Conservation (phyloP, 2,113 vertebrate species). For the Sander lucioperca region DNA sequence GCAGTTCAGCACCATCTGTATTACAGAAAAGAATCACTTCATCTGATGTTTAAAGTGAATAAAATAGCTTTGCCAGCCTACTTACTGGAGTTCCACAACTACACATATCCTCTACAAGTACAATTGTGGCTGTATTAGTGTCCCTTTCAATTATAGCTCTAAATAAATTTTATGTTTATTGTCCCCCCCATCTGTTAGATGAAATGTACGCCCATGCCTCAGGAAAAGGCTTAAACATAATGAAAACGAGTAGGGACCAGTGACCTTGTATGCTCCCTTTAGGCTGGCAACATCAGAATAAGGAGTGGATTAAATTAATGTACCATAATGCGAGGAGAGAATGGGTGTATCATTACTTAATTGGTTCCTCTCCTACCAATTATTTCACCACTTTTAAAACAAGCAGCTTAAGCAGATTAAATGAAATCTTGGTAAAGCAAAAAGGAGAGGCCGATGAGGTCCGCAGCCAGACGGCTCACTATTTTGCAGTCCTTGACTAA, state of each 20-base stretch:
- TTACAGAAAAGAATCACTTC: too few species aligned
- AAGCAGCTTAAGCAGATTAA: constrained; percentile 65
- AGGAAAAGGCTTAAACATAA: background rate
- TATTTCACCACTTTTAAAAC: constrained; percentile 57
- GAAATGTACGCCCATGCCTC: background rate
- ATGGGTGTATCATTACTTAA: constrained; percentile 52
- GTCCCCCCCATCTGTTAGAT: too few species aligned
- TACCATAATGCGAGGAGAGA: constrained; percentile 47
- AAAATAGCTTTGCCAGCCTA: too few species aligned
- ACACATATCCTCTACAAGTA: too few species aligned
- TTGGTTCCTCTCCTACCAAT: constrained; percentile 58
- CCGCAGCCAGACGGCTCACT: constrained; percentile 59
- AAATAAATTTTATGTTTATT: too few species aligned
- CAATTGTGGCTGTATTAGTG: too few species aligned
- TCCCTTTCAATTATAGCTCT: too few species aligned
- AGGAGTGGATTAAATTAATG: constrained; percentile 52
- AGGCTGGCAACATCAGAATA: constrained; percentile 25
- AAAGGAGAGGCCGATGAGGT: constrained; percentile 54
- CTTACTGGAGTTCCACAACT: too few species aligned
- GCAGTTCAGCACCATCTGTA: too few species aligned
- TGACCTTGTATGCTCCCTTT: constrained; percentile 43
- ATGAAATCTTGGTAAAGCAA: constrained; percentile 61
- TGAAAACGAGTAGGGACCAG: background rate
- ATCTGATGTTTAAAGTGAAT: too few species aligned
- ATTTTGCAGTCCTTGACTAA: constrained; percentile 58